These are phyloP conservation scores for Cromileptes altivelis DNA, from an alignment of 2,113 vertebrate species.

Conservation along the genomic window DNA sequence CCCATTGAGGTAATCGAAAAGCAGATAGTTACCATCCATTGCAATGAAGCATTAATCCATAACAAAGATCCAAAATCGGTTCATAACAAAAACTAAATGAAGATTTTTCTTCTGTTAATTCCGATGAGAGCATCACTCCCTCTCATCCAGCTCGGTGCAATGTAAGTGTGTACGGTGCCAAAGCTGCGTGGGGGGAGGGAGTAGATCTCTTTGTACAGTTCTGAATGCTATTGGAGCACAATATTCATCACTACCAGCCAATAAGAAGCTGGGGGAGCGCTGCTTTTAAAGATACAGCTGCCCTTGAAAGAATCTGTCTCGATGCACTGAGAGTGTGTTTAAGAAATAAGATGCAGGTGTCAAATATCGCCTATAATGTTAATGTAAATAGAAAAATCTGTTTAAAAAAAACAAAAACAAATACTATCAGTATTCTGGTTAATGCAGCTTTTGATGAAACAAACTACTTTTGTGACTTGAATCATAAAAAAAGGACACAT, in stretches of 20 bases:
- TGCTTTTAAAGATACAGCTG: slow-evolving; percentile 53
- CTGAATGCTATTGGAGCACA: slow-evolving; percentile 80
- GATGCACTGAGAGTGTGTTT: neutral
- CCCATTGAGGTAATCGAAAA: slow-evolving; percentile 31
- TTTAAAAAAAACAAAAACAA: neutral
- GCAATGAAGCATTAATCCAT: slow-evolving; percentile 3
- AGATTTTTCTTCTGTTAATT: neutral
- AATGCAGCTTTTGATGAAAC: rapidly evolving
- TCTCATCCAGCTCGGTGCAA: slow-evolving; percentile 55
- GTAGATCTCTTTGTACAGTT: slow-evolving; percentile 83
- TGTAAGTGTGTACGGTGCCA: slow-evolving; percentile 69
- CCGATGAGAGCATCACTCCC: neutral
- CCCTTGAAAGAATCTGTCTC: neutral
- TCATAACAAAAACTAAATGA: neutral
- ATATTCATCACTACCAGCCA: slow-evolving; percentile 70
- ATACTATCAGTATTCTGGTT: neutral
- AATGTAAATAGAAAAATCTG: neutral
- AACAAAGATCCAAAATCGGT: neutral
- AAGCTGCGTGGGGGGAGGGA: slow-evolving; percentile 80
- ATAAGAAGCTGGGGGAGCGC: slow-evolving; percentile 41
- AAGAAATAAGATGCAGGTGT: neutral
- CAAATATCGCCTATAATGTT: neutral
- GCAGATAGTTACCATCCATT: slow-evolving; percentile 18
- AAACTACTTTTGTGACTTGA: neutral
- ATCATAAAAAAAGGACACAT: neutral